phyloP scores from a whole-genome alignment of 35 echinoderm and acorn worm genomes.

The Diadema setosum region DNA sequence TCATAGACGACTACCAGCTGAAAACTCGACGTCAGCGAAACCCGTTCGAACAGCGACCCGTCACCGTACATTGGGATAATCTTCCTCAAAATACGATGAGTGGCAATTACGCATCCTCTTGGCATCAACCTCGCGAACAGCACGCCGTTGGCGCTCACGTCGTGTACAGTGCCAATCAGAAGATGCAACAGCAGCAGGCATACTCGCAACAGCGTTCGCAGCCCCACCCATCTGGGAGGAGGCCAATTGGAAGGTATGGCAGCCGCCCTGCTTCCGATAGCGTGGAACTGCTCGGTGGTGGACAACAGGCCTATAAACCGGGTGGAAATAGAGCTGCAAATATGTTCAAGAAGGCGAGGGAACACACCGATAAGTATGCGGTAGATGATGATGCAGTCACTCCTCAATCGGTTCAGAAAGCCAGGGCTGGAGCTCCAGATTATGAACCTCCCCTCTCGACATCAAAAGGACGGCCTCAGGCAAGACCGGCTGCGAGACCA shows the following conservation, averaged over 20 bases:
- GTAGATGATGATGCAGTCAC: background rate
- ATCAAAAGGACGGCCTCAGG: background rate
- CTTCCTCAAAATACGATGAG: background rate
- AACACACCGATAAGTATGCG: conserved; percentile 13
- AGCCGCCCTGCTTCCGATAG: background rate
- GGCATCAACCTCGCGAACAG: background rate
- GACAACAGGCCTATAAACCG: background rate
- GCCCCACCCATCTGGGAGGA: background rate
- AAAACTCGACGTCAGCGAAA: background rate
- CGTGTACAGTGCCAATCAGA: background rate
- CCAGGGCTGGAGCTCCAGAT: background rate
- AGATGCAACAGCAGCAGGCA: conserved; percentile 3
- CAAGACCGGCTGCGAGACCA: background rate
- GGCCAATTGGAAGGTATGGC: background rate
- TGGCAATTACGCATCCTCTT: background rate
- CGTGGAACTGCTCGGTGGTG: background rate
- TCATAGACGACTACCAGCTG: background rate
- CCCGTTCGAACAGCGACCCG: background rate
- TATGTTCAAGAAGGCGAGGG: background rate
- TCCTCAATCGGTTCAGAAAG: background rate
- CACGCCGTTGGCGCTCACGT: background rate
- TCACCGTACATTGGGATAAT: background rate
- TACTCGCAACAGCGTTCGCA: background rate
- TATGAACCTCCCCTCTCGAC: background rate
- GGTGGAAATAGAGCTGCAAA: background rate